These are phyloP conservation scores for Zosterops hypoxanthus DNA, from an alignment of 2,113 vertebrate genomes.

Conservation along the genomic window DNA sequence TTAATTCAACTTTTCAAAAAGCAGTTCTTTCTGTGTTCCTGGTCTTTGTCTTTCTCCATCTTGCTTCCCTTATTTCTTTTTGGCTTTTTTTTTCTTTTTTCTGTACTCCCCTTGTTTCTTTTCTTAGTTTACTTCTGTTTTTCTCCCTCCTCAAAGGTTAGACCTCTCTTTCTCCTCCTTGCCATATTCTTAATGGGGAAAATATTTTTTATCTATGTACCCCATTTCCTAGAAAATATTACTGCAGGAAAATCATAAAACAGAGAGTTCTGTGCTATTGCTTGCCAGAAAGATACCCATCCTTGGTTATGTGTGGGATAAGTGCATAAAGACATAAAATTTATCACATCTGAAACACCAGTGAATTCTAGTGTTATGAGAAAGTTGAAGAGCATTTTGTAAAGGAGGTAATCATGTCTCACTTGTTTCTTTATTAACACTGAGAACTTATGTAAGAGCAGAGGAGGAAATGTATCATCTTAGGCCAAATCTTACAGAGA, in stretches of 20 bases:
- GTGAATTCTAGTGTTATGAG: neutral
- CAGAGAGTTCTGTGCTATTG: conserved; percentile 23
- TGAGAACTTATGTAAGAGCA: neutral
- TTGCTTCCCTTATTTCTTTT: neutral
- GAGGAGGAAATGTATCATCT: neutral
- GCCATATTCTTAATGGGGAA: neutral
- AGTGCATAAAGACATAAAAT: neutral
- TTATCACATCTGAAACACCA: neutral
- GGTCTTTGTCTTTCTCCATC: neutral
- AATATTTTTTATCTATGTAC: conserved; percentile 14
- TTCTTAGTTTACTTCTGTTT: neutral
- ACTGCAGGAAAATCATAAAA: conserved; percentile 14
- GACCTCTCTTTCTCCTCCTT: neutral
- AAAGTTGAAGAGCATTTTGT: neutral
- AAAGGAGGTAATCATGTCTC: neutral
- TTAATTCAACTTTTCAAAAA: neutral
- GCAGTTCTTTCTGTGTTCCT: neutral
- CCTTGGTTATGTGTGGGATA: neutral
- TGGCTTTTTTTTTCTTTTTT: neutral
- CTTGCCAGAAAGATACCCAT: neutral
- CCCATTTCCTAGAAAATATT: conserved; percentile 52
- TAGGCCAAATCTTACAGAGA: neutral
- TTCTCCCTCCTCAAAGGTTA: neutral
- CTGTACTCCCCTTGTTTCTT: neutral
- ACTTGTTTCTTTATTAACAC: neutral